A percentile compares a stretch with the other conserved stretches of the same genome.
Evolutionary conservation across 2,888 invertebrate genomes (phyloP).

Genomic region (Stramonita haemastoma): DNA sequence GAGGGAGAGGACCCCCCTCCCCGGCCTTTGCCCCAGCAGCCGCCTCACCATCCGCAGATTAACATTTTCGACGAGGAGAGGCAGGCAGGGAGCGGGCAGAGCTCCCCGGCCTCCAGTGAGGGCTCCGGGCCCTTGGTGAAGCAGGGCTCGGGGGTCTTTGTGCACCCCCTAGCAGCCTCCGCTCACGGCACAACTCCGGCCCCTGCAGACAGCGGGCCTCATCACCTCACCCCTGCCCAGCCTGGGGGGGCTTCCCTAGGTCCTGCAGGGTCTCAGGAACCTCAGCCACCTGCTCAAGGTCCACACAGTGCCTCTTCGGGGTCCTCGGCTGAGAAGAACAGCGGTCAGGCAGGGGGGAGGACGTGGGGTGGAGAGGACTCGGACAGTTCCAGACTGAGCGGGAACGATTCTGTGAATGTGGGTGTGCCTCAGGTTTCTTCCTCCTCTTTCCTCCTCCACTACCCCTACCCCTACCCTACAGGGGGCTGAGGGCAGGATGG

Average conservation of each 20-base stretch:
- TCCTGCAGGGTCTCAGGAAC: background rate
- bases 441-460: background rate
- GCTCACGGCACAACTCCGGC: background rate
- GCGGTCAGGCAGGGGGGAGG: background rate
- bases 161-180: slow-evolving; percentile 6
- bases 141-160: background rate
- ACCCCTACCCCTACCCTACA: background rate
- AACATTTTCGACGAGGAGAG: slow-evolving; percentile 62
- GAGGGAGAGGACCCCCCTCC: no score
- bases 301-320: background rate
- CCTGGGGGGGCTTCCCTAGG: background rate
- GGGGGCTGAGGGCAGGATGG: slow-evolving; percentile 1
- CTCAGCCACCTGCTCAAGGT: slow-evolving; percentile 21
- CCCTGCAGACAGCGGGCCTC: no score
- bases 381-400: background rate
- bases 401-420: background rate
- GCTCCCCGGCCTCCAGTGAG: slow-evolving; percentile 72
- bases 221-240: no score
- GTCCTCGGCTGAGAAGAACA: background rate
- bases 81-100: slow-evolving; percentile 73
- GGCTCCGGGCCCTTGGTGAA: slow-evolving; percentile 46
- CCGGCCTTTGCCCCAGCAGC: background rate
- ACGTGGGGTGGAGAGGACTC: background rate
- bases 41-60: slow-evolving; percentile 53
- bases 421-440: background rate